Percentiles rank a stretch among this genome's conserved stretches.
Conservation (phyloP, 1,140 invertebrate species). For the Drosophila setifemur region DNA sequence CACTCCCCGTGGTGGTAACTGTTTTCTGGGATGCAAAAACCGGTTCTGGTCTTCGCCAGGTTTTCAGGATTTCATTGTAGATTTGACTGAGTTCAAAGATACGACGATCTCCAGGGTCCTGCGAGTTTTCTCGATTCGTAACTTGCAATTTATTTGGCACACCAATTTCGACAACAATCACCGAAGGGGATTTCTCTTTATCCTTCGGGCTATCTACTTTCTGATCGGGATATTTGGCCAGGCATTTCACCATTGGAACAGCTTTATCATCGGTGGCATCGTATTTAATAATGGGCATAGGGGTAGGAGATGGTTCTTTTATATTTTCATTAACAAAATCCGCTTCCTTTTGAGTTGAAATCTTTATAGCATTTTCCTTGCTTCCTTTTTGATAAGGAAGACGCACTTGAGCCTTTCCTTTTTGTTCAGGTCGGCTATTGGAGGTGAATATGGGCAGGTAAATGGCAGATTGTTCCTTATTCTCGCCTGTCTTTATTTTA, state of each 20-base stretch:
- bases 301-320: neutral
- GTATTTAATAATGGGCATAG: neutral
- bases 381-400: too few species aligned
- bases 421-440: too few species aligned
- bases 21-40: neutral
- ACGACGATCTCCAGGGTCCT: conserved; percentile 1
- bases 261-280: neutral
- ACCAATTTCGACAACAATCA: conserved; percentile 11
- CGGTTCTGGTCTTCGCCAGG: conserved; percentile 8
- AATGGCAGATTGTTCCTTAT: too few species aligned
- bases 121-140: neutral
- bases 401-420: too few species aligned
- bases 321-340: neutral
- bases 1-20: neutral
- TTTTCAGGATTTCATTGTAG: conserved; percentile 26
- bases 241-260: neutral
- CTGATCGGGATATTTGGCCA: neutral
- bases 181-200: neutral
- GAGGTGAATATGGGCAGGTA: too few species aligned
- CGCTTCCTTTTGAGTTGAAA: neutral
- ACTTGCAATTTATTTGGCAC: neutral
- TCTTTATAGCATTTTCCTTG: too few species aligned
- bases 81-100: conserved; percentile 31
- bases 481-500: too few species aligned
- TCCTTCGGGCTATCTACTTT: neutral